These are phyloP conservation scores for Hypocryptadius cinnamomeus DNA, from an alignment of 2,113 vertebrate genomes.

Conservation along the genomic window DNA sequence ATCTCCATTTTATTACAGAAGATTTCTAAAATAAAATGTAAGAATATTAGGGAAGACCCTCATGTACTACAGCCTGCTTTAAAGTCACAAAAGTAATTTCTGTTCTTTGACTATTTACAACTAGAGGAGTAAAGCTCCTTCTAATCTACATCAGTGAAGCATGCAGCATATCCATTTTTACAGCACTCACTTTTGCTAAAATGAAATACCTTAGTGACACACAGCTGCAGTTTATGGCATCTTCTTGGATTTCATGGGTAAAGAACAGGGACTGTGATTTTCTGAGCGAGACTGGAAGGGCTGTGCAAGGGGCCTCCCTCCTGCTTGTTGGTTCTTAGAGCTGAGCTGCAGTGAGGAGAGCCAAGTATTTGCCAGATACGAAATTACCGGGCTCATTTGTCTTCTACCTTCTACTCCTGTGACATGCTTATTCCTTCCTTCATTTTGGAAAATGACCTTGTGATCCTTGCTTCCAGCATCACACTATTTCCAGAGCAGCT, in stretches of 20 bases:
- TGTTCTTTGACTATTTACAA: not conserved
- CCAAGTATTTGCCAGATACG: not conserved
- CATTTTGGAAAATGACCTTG: constrained; percentile 18
- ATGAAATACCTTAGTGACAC: not conserved
- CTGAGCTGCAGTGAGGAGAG: not conserved
- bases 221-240: not conserved
- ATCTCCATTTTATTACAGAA: not conserved
- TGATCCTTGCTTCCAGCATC: constrained; percentile 25
- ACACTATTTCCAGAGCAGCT: constrained; percentile 26
- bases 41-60: not conserved
- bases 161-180: not conserved
- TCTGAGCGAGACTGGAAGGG: not conserved
- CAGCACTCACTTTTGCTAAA: not conserved
- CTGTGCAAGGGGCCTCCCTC: not conserved
- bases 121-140: not conserved
- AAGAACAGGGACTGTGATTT: not conserved
- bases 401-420: constrained; percentile 2
- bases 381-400: constrained; percentile 30
- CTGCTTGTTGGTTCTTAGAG: not conserved
- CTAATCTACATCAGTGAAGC: not conserved
- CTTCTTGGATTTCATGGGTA: not conserved
- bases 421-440: constrained; percentile 53
- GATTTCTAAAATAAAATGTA: not conserved
- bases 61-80: not conserved
- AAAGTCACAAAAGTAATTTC: not conserved